Base-by-base conservation (phyloP, 2,113 vertebrate species). In the Coptodon bakossiorum region DNA sequence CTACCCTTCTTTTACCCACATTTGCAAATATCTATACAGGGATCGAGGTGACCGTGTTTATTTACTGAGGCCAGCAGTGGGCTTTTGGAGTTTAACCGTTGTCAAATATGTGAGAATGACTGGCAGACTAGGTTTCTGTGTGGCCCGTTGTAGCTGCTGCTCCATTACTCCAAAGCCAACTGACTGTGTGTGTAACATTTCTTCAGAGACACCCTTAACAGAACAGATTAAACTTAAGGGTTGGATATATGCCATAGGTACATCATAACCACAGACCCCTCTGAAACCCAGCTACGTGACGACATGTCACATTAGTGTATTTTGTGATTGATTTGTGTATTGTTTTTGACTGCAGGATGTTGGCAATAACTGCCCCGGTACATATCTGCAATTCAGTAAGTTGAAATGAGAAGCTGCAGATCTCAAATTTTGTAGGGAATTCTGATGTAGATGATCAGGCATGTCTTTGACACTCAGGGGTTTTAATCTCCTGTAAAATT, bases 251-350 rank as follows among this genome's bases (percentile, higher is more conserved):
- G 13, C 8, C 8, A 22, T 73, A 73, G 38, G 13, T 45, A 45
- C 40, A 45, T 24, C 6, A 17, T 45, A 45, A 45, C 38, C 40
- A 17, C 40, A 73, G 14, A 45, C 9, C 40, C 40, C 22, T 29
- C 22, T 11, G 14, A 73, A 0, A 73, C 22, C 0, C 0, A 40
- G n/a, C n/a, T 22, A 17, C 0, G 1, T 29, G 16, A 7, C 68
- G 29, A 17, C 68, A 0, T 0, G 40, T 73, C 22, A 45, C 22
- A 27, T 45, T 13, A 9, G 22, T 16, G 12, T 24, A 73, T 68
- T 68, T 68, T 68, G 68, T 34, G 29, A 34, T 61, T 34, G 57
- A 34, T 34, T 61, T 61, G 59, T 61, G 29, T 19, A 0, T 66
- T 66, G 3, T 66, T 66, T 66, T n/a, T 66, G 19, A 66, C 61